Evolutionary conservation across 2,797 vertebrate species (phyloP), one percentile per base, ranked within the genome.

Genomic region (Gambelia wislizenii): DNA sequence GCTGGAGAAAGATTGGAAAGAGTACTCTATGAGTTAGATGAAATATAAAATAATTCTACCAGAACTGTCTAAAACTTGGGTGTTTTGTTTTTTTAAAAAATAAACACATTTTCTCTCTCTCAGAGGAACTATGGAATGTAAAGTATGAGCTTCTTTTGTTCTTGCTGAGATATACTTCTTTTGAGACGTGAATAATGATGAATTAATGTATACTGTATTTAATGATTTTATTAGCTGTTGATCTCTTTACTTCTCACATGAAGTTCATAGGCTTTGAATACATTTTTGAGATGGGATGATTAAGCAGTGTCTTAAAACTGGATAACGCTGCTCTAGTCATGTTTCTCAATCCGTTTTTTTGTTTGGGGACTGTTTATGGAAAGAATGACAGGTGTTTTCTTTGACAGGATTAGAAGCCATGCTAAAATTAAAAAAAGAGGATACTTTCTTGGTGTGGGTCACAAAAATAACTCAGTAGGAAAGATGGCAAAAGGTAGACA

Each of bases 1-100:
- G 93, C 92, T 95, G 89, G 86, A 94, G 90, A 95, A 93, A 84
- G 83, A 89, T 85, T 92, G 61, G 92, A 95, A 91, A 94, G 92
- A 87, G 27, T 78, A 95, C 49, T 70, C 72, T 90, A 94, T 95
- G 79, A 52, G 95, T 94, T 87, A 95, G 93, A 90, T 94, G 69
- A 91, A 89, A 92, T 92, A 88, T 70, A 93, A 88, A 92, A 92
- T 54, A 89, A 85, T 92, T 95, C 89, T 84, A 79, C 92, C 30
- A 83, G 12, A 83, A 36, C 16, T 64, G 42, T 76, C 12, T 72
- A 44, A 87, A 64, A 79, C 22, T 27, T 61, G 44, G 5, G 42
- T 56, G 70, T 39, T 56, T n/a, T n/a, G n/a, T n/a, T 72, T 30
- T 67, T 64, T 64, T 7, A 27, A 64, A 67, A 59, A 59, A 59